Evolutionary conservation across 2,888 invertebrate species (phyloP).

Genomic region (Macaria notata): DNA sequence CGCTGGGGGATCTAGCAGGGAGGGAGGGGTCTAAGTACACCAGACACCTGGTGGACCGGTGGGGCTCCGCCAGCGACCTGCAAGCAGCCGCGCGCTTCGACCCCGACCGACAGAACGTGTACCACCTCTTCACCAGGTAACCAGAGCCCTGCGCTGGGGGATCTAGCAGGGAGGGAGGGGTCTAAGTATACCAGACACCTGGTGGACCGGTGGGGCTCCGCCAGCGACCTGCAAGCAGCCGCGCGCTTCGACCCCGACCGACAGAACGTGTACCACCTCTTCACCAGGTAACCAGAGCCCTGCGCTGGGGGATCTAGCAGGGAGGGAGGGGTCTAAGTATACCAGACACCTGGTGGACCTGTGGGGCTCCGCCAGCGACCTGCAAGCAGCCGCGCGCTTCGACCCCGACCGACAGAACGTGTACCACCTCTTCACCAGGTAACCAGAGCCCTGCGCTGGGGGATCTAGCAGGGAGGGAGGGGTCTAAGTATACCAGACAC

Average conservation of each 20-base stretch:
- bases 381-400: background rate
- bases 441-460: no score
- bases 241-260: slow-evolving; percentile 41
- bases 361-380: background rate
- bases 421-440: background rate
- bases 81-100: background rate
- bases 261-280: slow-evolving; percentile 48
- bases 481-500: slow-evolving; percentile 12
- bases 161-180: no score
- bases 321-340: background rate
- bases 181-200: slow-evolving; percentile 29
- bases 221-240: slow-evolving; percentile 27
- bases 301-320: no score
- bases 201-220: slow-evolving; percentile 44
- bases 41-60: background rate
- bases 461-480: no score
- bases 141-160: no score
- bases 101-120: background rate
- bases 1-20: no score
- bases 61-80: background rate
- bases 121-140: background rate
- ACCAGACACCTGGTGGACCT: background rate
- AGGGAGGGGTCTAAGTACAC: background rate
- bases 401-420: background rate
- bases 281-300: slow-evolving; percentile 41